Base-by-base conservation (phyloP, 2,797 vertebrate species). In the Pseudocheirus occidentalis region DNA sequence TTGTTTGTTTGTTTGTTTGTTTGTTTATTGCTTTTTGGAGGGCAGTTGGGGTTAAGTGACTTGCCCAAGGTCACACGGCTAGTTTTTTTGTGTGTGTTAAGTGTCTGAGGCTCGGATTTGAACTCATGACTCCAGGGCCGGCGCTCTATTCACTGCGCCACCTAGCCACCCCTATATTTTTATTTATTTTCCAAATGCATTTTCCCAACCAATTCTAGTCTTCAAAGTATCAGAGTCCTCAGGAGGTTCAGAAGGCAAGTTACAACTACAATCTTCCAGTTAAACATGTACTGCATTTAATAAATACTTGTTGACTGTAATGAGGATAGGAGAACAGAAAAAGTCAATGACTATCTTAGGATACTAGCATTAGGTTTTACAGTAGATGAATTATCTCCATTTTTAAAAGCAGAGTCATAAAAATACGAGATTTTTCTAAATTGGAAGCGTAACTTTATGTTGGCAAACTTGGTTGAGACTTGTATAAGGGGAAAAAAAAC, bases 361-460 rank as follows among this genome's bases (percentile, higher is more conserved):
- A 27, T 10, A 87, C 21, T 50, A 50, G 21, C 5, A 12, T 50
- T 40, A 46, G 73, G 21, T 87, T 87, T 87, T 87, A 3, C 18
- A 10, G 93, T 0, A 91, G 50, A 91, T 21, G 90, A 27, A 66
- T 28, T 53, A 89, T 62, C 81, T 1, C 11, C 6, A 40, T 6
- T 58, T 92, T 90, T 93, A 94, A 96, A 94, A 93, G 18, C 92
- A 53, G 46, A 90, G 14, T 55, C 90, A 89, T 34, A 92, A 2
- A 56, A 94, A 46, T 62, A 92, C 54, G n/a, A n/a, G 54, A 53
- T 90, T 55, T 91, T 94, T 29, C 57, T 24, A 57, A 90, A 93
- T 28, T 50, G 21, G 40, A 94, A 92, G 27, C 21, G 92, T 90
- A 27, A 58, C 27, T 1, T 29, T 92, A 13, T 3, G 11, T 31